Conservation (phyloP, 2,797 vertebrate species). For the Lophius americanus region DNA sequence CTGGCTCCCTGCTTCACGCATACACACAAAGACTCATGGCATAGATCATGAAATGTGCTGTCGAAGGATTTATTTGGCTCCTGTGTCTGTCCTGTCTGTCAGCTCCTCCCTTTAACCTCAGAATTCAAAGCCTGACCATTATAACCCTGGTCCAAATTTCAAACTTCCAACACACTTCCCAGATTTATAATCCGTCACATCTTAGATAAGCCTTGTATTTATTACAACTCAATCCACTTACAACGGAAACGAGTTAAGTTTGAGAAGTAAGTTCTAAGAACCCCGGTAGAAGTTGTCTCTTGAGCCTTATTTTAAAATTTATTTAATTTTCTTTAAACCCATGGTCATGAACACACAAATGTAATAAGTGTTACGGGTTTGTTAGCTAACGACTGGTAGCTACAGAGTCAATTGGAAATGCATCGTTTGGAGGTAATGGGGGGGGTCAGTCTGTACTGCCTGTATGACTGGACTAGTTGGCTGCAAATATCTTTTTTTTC, state of each 20-base stretch:
- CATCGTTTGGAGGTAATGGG: slow-evolving; percentile 67
- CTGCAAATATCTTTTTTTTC: slow-evolving; percentile 15
- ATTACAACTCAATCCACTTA: slow-evolving; percentile 24
- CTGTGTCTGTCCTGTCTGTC: slow-evolving; percentile 40
- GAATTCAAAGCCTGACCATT: slow-evolving; percentile 33
- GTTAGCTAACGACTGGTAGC: slow-evolving; percentile 41
- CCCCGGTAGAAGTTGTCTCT: neutral
- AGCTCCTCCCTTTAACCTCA: slow-evolving; percentile 52
- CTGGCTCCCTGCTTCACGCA: slow-evolving; percentile 14
- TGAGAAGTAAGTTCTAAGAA: slow-evolving; percentile 22
- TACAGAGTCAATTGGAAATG: slow-evolving; percentile 61
- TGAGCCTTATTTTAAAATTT: neutral
- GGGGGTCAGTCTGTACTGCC: slow-evolving; percentile 63
- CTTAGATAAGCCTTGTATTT: slow-evolving; percentile 40
- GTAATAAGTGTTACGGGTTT: slow-evolving; percentile 29
- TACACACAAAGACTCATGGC: neutral
- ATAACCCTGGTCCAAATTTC: slow-evolving; percentile 43
- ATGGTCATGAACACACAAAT: slow-evolving; percentile 14
- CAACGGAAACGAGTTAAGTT: slow-evolving; percentile 31
- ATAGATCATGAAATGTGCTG: slow-evolving; percentile 15
- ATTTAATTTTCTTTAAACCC: slow-evolving; percentile 13
- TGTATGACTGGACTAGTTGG: slow-evolving; percentile 43
- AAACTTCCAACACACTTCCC: slow-evolving; percentile 19
- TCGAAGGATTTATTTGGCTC: slow-evolving; percentile 49
- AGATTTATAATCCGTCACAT: slow-evolving; percentile 46